Evolutionary conservation across 2,113 vertebrate genomes (phyloP).

Genomic region (Haemorhous mexicanus): DNA sequence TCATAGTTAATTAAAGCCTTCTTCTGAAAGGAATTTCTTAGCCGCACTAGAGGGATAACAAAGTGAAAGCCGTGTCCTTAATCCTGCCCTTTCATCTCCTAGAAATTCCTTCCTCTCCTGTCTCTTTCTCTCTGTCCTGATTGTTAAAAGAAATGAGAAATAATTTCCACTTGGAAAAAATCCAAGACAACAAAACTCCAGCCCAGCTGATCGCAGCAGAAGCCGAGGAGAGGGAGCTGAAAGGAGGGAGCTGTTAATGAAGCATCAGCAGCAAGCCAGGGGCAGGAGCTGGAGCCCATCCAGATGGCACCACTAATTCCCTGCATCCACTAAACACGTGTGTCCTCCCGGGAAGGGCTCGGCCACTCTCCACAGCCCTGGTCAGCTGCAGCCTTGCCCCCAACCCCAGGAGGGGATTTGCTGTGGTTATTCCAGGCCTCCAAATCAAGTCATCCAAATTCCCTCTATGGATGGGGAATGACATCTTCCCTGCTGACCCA

Average conservation of each 20-base stretch:
- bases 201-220: conserved; percentile 21
- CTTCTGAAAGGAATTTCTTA: conserved; percentile 55
- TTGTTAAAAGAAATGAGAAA: conserved; percentile 52
- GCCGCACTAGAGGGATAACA: conserved; percentile 2
- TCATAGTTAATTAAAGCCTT: conserved; percentile 48
- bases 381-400: not conserved
- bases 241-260: conserved; percentile 44
- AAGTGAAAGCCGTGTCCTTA: conserved; percentile 8
- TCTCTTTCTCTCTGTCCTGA: conserved; percentile 10
- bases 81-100: conserved; percentile 55
- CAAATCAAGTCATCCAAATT: not conserved
- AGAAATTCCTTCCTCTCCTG: conserved; percentile 35
- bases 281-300: conserved; percentile 33
- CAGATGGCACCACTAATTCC: not conserved
- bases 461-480: not conserved
- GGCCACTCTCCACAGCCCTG: rapidly evolving
- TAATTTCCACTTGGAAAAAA: conserved; percentile 62
- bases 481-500: not conserved
- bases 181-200: conserved; percentile 28
- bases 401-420: not conserved
- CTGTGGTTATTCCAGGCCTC: not conserved
- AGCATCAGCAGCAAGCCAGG: conserved; percentile 24
- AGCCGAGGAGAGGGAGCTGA: not conserved
- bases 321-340: not conserved
- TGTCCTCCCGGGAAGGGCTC: not conserved